These are phyloP conservation scores for Argyrosomus japonicus DNA, from an alignment of 2,113 vertebrate genomes.

Conservation along the genomic window DNA sequence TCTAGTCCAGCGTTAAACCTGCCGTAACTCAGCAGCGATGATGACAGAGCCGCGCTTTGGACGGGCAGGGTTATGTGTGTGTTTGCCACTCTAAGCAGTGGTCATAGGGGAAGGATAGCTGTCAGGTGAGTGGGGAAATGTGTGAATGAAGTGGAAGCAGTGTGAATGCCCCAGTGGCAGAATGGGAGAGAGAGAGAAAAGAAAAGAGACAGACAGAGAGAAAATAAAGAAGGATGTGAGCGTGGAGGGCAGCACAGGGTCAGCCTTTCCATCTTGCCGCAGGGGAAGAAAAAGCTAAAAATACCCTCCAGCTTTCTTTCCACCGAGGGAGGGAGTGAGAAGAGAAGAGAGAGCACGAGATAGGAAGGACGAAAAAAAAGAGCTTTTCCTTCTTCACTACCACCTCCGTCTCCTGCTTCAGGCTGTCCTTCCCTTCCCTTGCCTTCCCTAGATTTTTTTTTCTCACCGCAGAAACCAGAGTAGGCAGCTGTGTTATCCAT, in stretches of 20 bases:
- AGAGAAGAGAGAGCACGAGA: conserved; percentile 42
- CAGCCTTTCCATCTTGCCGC: conserved; percentile 73
- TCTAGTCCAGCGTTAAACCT: conserved; percentile 28
- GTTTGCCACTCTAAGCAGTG: conserved; percentile 58
- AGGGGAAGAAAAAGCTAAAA: conserved; percentile 77
- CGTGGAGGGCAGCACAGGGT: conserved; percentile 70
- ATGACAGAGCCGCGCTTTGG: conserved; percentile 13
- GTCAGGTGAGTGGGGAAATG: conserved; percentile 61
- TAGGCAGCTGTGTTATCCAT: conserved; percentile 56
- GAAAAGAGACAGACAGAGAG: conserved; percentile 41
- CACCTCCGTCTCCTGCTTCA: conserved; percentile 49
- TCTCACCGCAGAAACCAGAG: conserved; percentile 62
- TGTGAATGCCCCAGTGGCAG: conserved; percentile 52
- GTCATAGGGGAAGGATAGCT: conserved; percentile 62
- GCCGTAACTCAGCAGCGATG: conserved; percentile 28
- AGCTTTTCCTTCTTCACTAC: conserved; percentile 22
- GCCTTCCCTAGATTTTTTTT: conserved; percentile 19
- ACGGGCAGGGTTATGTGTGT: conserved; percentile 41
- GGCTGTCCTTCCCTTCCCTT: conserved; percentile 57
- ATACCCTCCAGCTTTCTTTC: conserved; percentile 76
- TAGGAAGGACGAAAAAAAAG: conserved; percentile 41
- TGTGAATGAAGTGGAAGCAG: conserved; percentile 70
- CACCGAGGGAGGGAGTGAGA: conserved; percentile 39
- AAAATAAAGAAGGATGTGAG: conserved; percentile 67
- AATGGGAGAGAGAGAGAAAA: conserved; percentile 20